phyloP scores from a whole-genome alignment of 2,888 invertebrate species.

The Trichogramma dendrolimi region DNA sequence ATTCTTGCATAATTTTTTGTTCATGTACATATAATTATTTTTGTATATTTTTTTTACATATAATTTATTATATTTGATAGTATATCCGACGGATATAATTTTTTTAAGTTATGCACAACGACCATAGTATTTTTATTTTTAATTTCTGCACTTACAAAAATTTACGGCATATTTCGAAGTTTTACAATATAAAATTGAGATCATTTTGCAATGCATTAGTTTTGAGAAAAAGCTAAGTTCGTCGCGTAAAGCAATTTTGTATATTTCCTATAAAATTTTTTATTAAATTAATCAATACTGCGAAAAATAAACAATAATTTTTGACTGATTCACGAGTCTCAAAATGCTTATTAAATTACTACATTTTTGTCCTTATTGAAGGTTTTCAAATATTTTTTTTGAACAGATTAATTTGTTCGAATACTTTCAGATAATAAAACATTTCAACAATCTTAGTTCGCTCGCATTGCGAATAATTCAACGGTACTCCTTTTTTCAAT shows the following conservation, averaged over 20 bases:
- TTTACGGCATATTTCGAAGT: background rate
- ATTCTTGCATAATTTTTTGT: constrained; percentile 14
- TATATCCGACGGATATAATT: constrained; percentile 5
- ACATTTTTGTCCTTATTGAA: too few species aligned
- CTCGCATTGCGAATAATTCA: background rate
- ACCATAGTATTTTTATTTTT: constrained; percentile 10
- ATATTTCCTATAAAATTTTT: constrained; percentile 2
- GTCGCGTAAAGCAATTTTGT: constrained; percentile 13
- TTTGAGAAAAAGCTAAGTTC: constrained; percentile 15
- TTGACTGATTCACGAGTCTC: too few species aligned
- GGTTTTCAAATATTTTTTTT: too few species aligned
- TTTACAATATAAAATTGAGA: constrained; percentile 19
- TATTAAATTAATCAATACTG: too few species aligned
- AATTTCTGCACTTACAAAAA: constrained; percentile 14
- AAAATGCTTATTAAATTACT: too few species aligned
- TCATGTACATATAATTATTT: constrained; percentile 13
- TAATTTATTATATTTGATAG: too few species aligned
- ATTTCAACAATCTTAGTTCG: background rate
- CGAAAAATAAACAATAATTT: too few species aligned
- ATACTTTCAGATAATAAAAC: constrained; percentile 1
- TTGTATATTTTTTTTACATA: background rate
- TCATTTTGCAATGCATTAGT: constrained; percentile 19
- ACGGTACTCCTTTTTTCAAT: background rate
- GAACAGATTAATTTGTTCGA: too few species aligned
- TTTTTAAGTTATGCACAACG: constrained; percentile 8